Evolutionary conservation across 1,140 invertebrate genomes (phyloP).

Genomic region (Alviniconcha marisindica): DNA sequence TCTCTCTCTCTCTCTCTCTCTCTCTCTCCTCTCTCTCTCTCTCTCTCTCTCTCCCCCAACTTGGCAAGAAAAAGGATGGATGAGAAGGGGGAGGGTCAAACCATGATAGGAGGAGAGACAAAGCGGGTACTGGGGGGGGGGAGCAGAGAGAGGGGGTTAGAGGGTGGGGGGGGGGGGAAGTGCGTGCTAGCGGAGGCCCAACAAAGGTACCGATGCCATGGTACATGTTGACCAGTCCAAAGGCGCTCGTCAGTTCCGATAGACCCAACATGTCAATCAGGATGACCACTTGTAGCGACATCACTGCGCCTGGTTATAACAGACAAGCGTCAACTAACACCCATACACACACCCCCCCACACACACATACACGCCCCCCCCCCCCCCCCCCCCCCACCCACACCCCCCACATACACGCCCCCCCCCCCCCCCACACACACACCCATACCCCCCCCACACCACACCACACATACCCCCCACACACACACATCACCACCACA

Average conservation of each 20-base stretch:
- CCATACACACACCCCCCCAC: too few relatives aligned
- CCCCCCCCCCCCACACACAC: neutral
- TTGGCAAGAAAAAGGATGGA: too few relatives aligned
- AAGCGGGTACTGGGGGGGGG: too few relatives aligned
- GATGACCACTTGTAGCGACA: conserved; percentile 95
- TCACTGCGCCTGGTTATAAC: too few relatives aligned
- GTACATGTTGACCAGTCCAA: conserved; percentile 93
- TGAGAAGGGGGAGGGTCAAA: too few relatives aligned
- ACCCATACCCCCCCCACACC: too few relatives aligned
- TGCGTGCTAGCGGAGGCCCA: conserved; percentile 90
- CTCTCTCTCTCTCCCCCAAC: too few relatives aligned
- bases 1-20: neutral
- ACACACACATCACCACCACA: too few relatives aligned
- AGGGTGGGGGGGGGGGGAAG: conserved; percentile 77
- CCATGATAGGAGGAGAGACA: neutral
- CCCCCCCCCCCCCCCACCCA: neutral
- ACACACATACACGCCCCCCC: neutral
- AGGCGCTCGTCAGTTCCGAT: conserved; percentile 93
- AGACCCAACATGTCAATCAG: conserved; percentile 93
- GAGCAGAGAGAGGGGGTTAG: neutral
- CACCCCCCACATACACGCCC: too few relatives aligned
- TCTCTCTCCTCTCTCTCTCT: neutral
- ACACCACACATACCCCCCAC: too few relatives aligned
- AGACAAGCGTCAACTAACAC: too few relatives aligned
- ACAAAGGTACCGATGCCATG: conserved; percentile 92